Conservation (phyloP, 2,113 vertebrate species). For the Coregonus clupeaformis region DNA sequence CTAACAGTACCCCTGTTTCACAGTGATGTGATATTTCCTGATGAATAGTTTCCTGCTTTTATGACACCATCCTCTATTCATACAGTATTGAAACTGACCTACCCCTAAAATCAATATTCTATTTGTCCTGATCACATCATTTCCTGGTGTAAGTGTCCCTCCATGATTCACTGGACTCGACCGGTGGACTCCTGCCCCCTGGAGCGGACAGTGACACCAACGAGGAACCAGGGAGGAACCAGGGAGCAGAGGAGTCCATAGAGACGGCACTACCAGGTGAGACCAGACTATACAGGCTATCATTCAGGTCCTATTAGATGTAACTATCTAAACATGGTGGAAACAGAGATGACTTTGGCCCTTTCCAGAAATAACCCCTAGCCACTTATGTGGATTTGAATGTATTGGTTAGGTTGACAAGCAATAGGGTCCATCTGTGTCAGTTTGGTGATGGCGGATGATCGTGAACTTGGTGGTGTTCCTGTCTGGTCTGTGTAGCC, state of each 20-base stretch:
- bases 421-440: not conserved
- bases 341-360: too few relatives aligned
- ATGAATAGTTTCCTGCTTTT: too few relatives aligned
- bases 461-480: not conserved
- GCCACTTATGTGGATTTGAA: not conserved
- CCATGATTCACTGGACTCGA: constrained; percentile 84
- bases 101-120: too few relatives aligned
- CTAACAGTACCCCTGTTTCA: too few relatives aligned
- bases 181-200: constrained; percentile 52
- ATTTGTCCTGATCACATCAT: not conserved
- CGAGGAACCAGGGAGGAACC: constrained; percentile 7
- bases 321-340: too few relatives aligned
- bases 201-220: constrained; percentile 31
- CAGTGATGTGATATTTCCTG: too few relatives aligned
- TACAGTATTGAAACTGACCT: too few relatives aligned
- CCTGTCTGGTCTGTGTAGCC: constrained; percentile 34
- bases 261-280: constrained; percentile 68
- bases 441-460: not conserved
- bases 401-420: too few relatives aligned
- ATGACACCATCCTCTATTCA: too few relatives aligned
- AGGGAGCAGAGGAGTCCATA: constrained; percentile 42
- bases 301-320: too few relatives aligned
- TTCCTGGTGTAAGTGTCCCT: constrained; percentile 71
- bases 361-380: too few relatives aligned
- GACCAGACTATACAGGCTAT: not conserved